These are phyloP conservation scores for Sesia bembeciformis DNA, from an alignment of 2,888 invertebrate species.

Conservation along the genomic window DNA sequence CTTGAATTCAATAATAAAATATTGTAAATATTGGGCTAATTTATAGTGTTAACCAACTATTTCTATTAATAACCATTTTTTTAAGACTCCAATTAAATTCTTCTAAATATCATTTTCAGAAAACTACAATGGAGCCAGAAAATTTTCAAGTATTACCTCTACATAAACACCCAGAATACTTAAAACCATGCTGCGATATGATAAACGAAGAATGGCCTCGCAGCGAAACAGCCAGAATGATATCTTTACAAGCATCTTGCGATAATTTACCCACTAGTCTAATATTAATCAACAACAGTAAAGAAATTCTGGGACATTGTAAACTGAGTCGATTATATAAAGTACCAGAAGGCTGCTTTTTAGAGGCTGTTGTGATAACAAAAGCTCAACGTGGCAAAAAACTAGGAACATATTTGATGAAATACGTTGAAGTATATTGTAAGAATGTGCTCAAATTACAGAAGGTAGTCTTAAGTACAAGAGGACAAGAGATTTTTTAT, in stretches of 20 bases:
- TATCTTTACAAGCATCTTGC: conserved; percentile 82
- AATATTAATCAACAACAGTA: conserved; percentile 74
- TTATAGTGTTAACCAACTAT: too few species aligned
- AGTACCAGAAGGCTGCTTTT: conserved; percentile 81
- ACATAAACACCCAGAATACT: conserved; percentile 81
- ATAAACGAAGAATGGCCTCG: conserved; percentile 92
- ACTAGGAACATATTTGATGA: conserved; percentile 84
- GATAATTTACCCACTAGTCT: conserved; percentile 82
- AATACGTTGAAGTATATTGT: conserved; percentile 83
- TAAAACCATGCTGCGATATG: conserved; percentile 81
- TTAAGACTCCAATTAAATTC: neutral
- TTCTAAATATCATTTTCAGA: neutral
- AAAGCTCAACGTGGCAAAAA: conserved; percentile 82
- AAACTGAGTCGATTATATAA: conserved; percentile 84
- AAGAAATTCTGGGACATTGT: conserved; percentile 83
- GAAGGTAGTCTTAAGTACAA: conserved; percentile 80
- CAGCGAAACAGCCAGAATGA: conserved; percentile 84
- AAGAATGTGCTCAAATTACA: conserved; percentile 75
- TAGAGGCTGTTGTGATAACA: conserved; percentile 88
- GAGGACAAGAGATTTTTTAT: conserved; percentile 85
- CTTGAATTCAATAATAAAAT: too few species aligned
- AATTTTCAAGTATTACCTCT: conserved; percentile 76
- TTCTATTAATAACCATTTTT: too few species aligned
- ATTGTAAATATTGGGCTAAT: too few species aligned
- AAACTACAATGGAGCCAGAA: conserved; percentile 32